Percentiles rank a stretch among this genome's conserved stretches.
Conservation (phyloP, 1,140 invertebrate genomes). For the Drosophila navojoa region DNA sequence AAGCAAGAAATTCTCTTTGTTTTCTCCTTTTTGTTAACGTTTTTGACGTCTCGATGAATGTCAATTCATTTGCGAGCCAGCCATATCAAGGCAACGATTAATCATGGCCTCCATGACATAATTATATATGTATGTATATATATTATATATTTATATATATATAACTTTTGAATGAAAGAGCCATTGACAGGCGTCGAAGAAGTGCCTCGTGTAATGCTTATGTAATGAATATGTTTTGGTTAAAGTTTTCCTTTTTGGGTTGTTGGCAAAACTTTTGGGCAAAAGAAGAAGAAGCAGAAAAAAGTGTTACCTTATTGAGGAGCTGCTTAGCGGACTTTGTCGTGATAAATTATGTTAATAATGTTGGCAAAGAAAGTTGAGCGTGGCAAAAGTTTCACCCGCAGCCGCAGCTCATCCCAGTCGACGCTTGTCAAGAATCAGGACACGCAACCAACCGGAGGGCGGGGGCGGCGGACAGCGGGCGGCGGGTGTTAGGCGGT, state of each 20-base stretch:
- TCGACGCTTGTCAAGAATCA: conserved; percentile 66
- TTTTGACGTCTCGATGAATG: conserved; percentile 60
- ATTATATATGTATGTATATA: conserved; percentile 59
- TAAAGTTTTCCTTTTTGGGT: conserved; percentile 8
- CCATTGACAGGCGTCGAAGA: conserved; percentile 43
- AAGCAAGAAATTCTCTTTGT: not conserved
- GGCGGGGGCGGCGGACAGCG: not conserved
- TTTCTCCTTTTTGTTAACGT: not conserved
- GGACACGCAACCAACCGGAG: conserved; percentile 23
- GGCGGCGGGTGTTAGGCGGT: too few species aligned
- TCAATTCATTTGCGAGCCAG: conserved; percentile 63
- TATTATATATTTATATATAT: conserved; percentile 5
- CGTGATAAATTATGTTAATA: conserved; percentile 82
- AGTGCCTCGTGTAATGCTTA: conserved; percentile 59
- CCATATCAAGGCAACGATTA: conserved; percentile 69
- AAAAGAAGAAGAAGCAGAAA: conserved; percentile 17
- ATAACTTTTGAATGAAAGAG: conserved; percentile 41
- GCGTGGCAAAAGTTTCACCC: conserved; percentile 52
- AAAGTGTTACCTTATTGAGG: conserved; percentile 80
- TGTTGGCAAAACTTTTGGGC: conserved; percentile 26
- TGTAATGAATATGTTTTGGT: conserved; percentile 72
- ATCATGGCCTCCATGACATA: conserved; percentile 67
- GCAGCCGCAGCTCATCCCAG: conserved; percentile 58
- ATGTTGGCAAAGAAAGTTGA: conserved; percentile 69
- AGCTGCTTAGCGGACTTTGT: conserved; percentile 57